phyloP scores from a whole-genome alignment of 64 coral and sea anemone species.

The Montipora capricornis region DNA sequence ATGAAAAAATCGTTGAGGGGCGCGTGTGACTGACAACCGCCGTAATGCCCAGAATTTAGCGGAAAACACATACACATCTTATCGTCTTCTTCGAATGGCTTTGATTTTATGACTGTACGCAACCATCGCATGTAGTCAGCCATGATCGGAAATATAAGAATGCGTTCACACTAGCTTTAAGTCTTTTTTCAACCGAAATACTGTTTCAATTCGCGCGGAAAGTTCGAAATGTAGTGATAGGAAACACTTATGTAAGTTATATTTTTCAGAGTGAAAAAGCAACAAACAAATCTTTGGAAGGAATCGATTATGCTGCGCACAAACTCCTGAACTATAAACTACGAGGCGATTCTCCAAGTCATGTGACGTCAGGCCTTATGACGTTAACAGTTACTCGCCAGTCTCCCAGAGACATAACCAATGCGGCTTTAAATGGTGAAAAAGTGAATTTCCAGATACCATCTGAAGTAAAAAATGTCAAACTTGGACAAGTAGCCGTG shows the following conservation, averaged over 20 bases:
- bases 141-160: no score
- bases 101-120: no score
- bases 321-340: constrained; percentile 40
- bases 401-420: constrained; percentile 20
- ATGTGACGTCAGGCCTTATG: constrained; percentile 5
- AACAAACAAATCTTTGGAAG: constrained; percentile 39
- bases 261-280: constrained; percentile 33
- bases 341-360: constrained; percentile 20
- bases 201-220: no score
- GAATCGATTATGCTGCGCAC: constrained; percentile 40
- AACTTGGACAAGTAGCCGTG: neutral
- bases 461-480: neutral
- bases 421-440: constrained; percentile 9
- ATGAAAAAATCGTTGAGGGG: no score
- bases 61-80: no score
- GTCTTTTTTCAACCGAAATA: no score
- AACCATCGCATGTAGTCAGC: no score
- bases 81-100: no score
- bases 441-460: constrained; percentile 27
- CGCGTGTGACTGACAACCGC: no score
- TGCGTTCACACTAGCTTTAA: no score
- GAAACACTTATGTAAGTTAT: neutral
- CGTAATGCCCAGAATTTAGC: no score
- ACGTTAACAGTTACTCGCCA: constrained; percentile 21
- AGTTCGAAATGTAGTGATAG: no score